phyloP scores from a whole-genome alignment of 2,113 vertebrate species.

The Cavia aperea region DNA sequence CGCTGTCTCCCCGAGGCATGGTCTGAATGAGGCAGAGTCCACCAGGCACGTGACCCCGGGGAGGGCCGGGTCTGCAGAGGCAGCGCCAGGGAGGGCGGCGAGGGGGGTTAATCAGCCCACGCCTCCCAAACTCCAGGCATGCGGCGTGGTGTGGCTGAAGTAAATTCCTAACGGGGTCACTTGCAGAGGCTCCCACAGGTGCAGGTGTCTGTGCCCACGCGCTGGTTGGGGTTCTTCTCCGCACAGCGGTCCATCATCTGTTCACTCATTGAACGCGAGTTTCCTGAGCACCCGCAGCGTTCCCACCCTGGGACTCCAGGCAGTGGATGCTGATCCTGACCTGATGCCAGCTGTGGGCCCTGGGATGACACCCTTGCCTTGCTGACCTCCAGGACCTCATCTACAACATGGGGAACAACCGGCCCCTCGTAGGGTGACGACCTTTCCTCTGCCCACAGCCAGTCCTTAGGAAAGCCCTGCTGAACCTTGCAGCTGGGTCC shows the following conservation, averaged over 20 bases:
- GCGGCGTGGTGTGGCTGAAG: accelerated
- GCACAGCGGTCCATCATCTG: accelerated
- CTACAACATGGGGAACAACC: neutral
- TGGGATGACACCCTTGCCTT: accelerated
- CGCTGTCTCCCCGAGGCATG: neutral
- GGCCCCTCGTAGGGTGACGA: accelerated
- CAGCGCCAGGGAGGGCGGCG: accelerated
- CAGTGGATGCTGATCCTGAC: neutral
- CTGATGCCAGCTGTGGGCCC: too few relatives aligned
- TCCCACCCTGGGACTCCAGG: accelerated
- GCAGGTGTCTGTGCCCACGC: accelerated
- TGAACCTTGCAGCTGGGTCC: neutral
- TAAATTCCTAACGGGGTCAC: accelerated
- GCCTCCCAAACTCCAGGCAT: neutral
- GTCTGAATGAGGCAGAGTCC: neutral
- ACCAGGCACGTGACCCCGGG: neutral
- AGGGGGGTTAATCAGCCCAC: neutral
- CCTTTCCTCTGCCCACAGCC: neutral
- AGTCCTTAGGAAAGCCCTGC: neutral
- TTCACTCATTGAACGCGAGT: accelerated
- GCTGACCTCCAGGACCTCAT: neutral
- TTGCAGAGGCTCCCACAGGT: accelerated
- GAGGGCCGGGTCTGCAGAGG: neutral
- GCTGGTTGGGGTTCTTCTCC: accelerated
- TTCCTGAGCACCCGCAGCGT: neutral